phyloP scores from a whole-genome alignment of 2,888 invertebrate species.

The Luperina testacea region DNA sequence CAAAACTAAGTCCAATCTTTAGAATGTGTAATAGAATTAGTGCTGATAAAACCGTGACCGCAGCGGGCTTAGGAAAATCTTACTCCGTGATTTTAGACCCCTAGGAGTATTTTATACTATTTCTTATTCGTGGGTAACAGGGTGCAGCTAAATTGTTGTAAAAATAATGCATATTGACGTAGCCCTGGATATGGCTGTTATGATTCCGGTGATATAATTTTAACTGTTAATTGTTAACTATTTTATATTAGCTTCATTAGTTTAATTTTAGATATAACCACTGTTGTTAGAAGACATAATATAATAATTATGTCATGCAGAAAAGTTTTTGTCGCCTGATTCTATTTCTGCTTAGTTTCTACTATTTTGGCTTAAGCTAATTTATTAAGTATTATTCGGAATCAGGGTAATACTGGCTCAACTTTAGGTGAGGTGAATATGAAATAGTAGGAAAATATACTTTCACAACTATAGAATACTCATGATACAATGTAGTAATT shows the following conservation, averaged over 20 bases:
- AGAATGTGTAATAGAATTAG: not conserved
- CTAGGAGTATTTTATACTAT: slow-evolving; percentile 45
- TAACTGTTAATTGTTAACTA: slow-evolving; percentile 36
- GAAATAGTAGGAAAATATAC: slow-evolving; percentile 49
- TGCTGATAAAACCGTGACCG: not conserved
- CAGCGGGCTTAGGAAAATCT: not conserved
- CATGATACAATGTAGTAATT: slow-evolving; percentile 3
- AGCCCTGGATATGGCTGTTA: slow-evolving; percentile 43
- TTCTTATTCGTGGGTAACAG: slow-evolving; percentile 44
- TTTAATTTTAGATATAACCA: slow-evolving; percentile 17
- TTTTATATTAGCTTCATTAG: slow-evolving; percentile 19
- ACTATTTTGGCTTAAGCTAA: slow-evolving; percentile 39
- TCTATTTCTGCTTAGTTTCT: slow-evolving; percentile 34
- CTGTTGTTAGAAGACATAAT: slow-evolving; percentile 13
- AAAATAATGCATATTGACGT: slow-evolving; percentile 16
- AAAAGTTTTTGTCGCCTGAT: slow-evolving; percentile 12
- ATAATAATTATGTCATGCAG: slow-evolving; percentile 29
- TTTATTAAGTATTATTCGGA: slow-evolving; percentile 26
- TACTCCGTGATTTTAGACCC: slow-evolving; percentile 2
- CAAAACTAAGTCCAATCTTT: not conserved
- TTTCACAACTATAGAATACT: slow-evolving; percentile 31
- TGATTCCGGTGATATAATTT: slow-evolving; percentile 45
- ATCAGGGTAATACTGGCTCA: slow-evolving; percentile 43
- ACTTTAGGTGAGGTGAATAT: slow-evolving; percentile 30
- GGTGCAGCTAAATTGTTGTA: slow-evolving; percentile 48